Percentiles rank a stretch among this genome's conserved stretches.
Conservation (phyloP, 2,113 vertebrate genomes). For the Poecile atricapillus region DNA sequence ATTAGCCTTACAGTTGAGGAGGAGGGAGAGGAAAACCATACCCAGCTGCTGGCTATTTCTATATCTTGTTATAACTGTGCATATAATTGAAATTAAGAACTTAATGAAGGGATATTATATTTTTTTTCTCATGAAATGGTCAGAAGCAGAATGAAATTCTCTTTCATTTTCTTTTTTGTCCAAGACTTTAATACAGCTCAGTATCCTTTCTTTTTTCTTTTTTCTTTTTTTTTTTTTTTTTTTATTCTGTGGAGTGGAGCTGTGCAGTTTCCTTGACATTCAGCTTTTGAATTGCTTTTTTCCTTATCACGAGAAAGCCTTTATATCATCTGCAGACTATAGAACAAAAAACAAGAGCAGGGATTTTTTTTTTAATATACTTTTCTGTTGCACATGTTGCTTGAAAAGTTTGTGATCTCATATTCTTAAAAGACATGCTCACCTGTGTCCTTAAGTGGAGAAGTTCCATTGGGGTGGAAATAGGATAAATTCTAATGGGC, state of each 20-base stretch:
- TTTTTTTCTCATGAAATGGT: neutral
- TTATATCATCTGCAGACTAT: neutral
- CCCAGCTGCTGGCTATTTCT: neutral
- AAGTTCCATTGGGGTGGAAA: neutral
- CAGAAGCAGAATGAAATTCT: neutral
- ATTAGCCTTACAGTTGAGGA: neutral
- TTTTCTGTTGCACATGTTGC: neutral
- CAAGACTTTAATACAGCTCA: neutral
- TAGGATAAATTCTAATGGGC: neutral
- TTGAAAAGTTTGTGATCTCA: neutral
- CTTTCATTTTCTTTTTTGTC: neutral
- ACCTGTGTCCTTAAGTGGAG: neutral
- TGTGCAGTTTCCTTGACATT: neutral
- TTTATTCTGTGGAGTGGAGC: neutral
- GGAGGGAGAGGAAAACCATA: neutral
- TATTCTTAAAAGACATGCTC: neutral
- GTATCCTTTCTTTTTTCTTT: neutral
- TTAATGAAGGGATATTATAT: neutral
- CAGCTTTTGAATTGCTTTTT: neutral
- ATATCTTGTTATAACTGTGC: neutral
- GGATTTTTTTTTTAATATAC: too few relatives aligned
- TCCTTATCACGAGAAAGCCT: neutral
- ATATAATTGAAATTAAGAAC: neutral
- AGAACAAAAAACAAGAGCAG: neutral
- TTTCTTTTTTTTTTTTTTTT: too few relatives aligned